phyloP scores from a whole-genome alignment of 2,888 invertebrate genomes.

The Cremastobaeus sp. region DNA sequence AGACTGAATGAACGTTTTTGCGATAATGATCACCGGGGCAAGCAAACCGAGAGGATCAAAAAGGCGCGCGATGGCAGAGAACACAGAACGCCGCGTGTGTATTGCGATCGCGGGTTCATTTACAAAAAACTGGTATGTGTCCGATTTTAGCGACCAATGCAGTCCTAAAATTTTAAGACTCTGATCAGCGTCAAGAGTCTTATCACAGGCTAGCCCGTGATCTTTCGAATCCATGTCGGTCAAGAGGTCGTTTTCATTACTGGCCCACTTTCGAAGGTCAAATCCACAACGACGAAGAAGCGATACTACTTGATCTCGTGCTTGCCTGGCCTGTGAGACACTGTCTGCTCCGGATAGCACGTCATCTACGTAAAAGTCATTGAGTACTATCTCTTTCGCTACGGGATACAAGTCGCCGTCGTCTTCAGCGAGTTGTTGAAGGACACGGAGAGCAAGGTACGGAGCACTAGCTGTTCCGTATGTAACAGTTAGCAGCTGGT shows the following conservation, averaged over 20 bases:
- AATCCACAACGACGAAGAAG: not conserved
- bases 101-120: not conserved
- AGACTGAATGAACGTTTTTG: not conserved
- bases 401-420: too few relatives aligned
- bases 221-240: not conserved
- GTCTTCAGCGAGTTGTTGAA: too few relatives aligned
- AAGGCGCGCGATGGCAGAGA: not conserved
- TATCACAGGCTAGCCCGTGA: constrained; percentile 2
- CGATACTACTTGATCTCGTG: not conserved
- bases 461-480: too few relatives aligned
- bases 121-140: not conserved
- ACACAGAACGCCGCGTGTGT: not conserved
- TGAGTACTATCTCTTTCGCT: too few relatives aligned
- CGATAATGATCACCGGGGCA: not conserved
- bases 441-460: too few relatives aligned
- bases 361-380: not conserved
- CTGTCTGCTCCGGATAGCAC: not conserved
- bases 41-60: not conserved
- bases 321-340: not conserved
- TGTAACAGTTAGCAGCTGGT: too few relatives aligned
- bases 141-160: not conserved
- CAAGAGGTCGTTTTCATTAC: not conserved
- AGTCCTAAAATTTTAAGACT: not conserved
- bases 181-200: not conserved
- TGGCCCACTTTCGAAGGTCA: constrained; percentile 1